Conservation (phyloP, 2,113 vertebrate species). For the Macrotis lagotis region DNA sequence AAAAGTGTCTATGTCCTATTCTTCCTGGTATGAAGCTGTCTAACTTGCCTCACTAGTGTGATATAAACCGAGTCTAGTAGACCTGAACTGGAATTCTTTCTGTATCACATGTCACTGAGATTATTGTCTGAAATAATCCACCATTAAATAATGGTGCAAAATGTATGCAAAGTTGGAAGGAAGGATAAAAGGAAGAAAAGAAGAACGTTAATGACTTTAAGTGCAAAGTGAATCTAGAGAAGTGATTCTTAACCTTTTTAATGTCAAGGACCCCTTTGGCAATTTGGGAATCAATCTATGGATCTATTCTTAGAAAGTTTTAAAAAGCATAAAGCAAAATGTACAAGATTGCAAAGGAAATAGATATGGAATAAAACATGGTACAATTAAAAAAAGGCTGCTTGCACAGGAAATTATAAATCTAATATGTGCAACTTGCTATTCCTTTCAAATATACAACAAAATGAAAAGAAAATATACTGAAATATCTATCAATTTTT, state of each 20-base stretch:
- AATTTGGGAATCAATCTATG: not conserved
- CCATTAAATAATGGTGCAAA: not conserved
- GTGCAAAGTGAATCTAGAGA: not conserved
- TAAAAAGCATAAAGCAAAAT: not conserved
- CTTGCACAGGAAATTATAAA: too few relatives aligned
- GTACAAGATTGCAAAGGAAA: not conserved
- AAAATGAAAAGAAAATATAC: not conserved
- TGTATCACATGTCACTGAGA: not conserved
- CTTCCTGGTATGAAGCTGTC: not conserved
- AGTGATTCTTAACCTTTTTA: not conserved
- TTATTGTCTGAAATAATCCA: accelerated
- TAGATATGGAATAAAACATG: too few relatives aligned
- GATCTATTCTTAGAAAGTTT: not conserved
- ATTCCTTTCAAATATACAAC: too few relatives aligned
- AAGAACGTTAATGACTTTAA: not conserved
- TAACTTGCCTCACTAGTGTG: not conserved
- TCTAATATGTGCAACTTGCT: too few relatives aligned
- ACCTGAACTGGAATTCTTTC: not conserved
- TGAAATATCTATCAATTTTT: not conserved
- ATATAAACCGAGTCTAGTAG: not conserved
- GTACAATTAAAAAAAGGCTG: too few relatives aligned
- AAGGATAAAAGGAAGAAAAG: too few relatives aligned
- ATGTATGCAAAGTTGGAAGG: not conserved
- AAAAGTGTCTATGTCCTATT: not conserved
- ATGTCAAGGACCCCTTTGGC: not conserved